Base-by-base conservation (phyloP, 1,140 invertebrate species). In the Capitella teleta region DNA sequence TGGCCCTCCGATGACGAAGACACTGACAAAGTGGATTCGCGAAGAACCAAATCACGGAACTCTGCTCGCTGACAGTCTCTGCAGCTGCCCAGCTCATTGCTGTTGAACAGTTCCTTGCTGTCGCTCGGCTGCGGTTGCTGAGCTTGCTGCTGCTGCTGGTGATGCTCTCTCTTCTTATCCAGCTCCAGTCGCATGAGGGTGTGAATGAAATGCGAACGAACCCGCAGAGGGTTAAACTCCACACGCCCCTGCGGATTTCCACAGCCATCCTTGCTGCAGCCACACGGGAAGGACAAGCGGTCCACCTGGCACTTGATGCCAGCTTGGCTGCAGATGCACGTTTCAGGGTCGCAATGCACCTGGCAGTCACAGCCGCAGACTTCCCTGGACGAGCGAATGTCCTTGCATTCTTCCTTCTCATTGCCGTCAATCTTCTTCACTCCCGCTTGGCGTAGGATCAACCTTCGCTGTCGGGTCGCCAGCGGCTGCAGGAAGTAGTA, bases 251-350 rank as follows among this genome's bases (percentile, higher is more conserved):
- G 82, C 2, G 81, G 82, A 70, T 98, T 98, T 28, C 81, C 85
- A 72, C 94, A 98, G 41, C 88, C 87, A 61, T 96, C 91, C 54
- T 86, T 81, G 0, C 86, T 84, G 72, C 94, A 98, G 19, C 91
- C 89, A 71, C 94, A 98, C 0, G 94, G 94, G 70, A 97, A 98
- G 61, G 87, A 92, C 36, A 90, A 76, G 53, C 92, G 79, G 74
- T 97, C 92, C 19, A 98, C 88, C 78, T 94, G 90, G 67, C 90
- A 98, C 74, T 95, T 93, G 52, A 98, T 96, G 24, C 90, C 92
- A 42, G 86, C 87, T 64, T 87, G 79, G 66, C 86, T 88, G 73
- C 93, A 98, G 24, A 85, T 82, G 71, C 93, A 98, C 18, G 82
- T 90, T 60, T 93, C 89, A 0, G 92, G 92, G 76, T 95, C 88